A percentile compares a stretch with the other conserved stretches of the same genome.
phyloP scores from a whole-genome alignment of 2,797 vertebrate species.

The Diplodus sargus region DNA sequence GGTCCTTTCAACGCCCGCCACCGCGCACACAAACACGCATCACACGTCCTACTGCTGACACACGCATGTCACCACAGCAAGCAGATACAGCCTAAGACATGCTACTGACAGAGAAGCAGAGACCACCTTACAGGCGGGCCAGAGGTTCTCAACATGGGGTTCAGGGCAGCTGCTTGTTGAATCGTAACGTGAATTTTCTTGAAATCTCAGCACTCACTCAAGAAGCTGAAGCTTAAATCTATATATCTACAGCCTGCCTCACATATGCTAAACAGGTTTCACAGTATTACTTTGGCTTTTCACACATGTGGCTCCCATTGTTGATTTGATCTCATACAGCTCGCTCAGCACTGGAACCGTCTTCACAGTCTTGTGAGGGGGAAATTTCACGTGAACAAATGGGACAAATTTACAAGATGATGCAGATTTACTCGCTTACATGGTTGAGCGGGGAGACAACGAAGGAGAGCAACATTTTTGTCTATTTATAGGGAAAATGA shows the following conservation, averaged over 20 bases:
- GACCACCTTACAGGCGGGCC: slow-evolving; percentile 50
- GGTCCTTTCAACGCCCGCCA: slow-evolving; percentile 69
- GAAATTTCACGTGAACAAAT: slow-evolving; percentile 16
- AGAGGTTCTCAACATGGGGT: slow-evolving; percentile 23
- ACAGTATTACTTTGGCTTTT: slow-evolving; percentile 26
- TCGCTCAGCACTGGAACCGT: slow-evolving; percentile 2
- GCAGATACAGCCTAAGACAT: slow-evolving; percentile 65
- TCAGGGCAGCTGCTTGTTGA: neutral
- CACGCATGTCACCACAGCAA: slow-evolving; percentile 70
- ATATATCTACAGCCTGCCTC: neutral
- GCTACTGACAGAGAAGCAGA: slow-evolving; percentile 57
- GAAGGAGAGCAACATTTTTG: slow-evolving; percentile 3
- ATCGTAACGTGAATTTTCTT: neutral
- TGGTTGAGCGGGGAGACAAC: slow-evolving; percentile 22
- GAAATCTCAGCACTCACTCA: slow-evolving; percentile 1
- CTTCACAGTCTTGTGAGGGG: slow-evolving; percentile 28
- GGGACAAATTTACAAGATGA: slow-evolving; percentile 26
- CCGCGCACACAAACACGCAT: slow-evolving; percentile 39
- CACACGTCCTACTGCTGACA: slow-evolving; percentile 66
- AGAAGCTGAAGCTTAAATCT: neutral
- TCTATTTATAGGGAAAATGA: slow-evolving; percentile 15
- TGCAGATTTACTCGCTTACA: slow-evolving; percentile 16
- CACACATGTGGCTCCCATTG: slow-evolving; percentile 48
- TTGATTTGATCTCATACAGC: slow-evolving; percentile 35
- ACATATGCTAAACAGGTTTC: slow-evolving; percentile 36